phyloP scores from a whole-genome alignment of 1,140 invertebrate genomes.

The Manduca sexta region DNA sequence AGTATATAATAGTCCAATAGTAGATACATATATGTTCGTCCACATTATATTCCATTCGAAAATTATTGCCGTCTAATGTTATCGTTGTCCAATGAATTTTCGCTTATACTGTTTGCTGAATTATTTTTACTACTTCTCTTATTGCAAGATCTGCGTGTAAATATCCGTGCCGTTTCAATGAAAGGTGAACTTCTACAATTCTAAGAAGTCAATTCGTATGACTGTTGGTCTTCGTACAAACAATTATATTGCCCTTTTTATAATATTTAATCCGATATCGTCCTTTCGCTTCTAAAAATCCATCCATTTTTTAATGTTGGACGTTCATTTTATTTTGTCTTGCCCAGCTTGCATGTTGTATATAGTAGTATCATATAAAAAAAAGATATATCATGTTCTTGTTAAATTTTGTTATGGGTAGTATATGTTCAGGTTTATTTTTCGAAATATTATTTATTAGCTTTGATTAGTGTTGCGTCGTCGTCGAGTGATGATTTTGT shows the following conservation, averaged over 20 bases:
- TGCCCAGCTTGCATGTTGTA: slow-evolving; percentile 67
- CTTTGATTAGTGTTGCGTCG: slow-evolving; percentile 22
- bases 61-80: slow-evolving; percentile 61
- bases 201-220: slow-evolving; percentile 39
- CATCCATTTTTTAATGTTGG: slow-evolving; percentile 60
- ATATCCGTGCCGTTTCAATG: slow-evolving; percentile 6
- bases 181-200: slow-evolving; percentile 15
- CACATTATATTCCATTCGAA: slow-evolving; percentile 62
- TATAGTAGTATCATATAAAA: slow-evolving; percentile 55
- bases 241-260: slow-evolving; percentile 30
- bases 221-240: slow-evolving; percentile 30
- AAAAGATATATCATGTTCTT: slow-evolving; percentile 53
- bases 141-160: slow-evolving; percentile 15
- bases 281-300: slow-evolving; percentile 56
- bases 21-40: slow-evolving; percentile 66
- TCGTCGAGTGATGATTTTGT: slow-evolving; percentile 30
- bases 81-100: slow-evolving; percentile 54
- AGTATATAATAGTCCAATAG: slow-evolving; percentile 61
- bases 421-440: slow-evolving; percentile 29
- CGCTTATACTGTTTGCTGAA: slow-evolving; percentile 30
- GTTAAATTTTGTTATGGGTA: slow-evolving; percentile 65
- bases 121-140: slow-evolving; percentile 30
- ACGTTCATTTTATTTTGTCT: slow-evolving; percentile 57
- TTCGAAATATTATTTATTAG: slow-evolving; percentile 31
- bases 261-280: slow-evolving; percentile 30